Percentiles rank a stretch among this genome's conserved stretches.
These are phyloP conservation scores for Ginglymostoma cirratum DNA, from an alignment of 2,113 vertebrate species.

Conservation along the genomic window DNA sequence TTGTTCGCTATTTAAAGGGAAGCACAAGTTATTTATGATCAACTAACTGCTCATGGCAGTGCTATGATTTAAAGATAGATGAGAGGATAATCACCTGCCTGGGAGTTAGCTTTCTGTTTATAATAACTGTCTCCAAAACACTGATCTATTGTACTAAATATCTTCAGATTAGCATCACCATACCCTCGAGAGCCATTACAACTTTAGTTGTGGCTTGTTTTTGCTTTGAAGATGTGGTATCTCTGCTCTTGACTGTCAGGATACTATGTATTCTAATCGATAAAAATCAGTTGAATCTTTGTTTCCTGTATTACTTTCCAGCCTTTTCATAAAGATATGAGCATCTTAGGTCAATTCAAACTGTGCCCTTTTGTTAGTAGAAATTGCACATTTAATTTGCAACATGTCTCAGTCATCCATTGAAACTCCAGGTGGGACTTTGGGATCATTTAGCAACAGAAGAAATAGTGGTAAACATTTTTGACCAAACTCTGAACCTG, in stretches of 20 bases:
- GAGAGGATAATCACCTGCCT: not conserved
- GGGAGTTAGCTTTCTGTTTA: not conserved
- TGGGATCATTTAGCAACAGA: not conserved
- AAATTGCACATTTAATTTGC: not conserved
- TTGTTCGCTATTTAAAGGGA: not conserved
- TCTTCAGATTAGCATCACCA: not conserved
- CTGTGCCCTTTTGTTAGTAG: not conserved
- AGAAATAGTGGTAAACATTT: not conserved
- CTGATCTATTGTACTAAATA: not conserved
- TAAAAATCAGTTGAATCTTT: not conserved
- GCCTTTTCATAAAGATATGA: not conserved
- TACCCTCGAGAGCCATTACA: not conserved
- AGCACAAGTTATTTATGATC: not conserved
- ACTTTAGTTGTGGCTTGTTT: not conserved
- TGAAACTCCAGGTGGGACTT: not conserved
- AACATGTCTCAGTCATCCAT: not conserved
- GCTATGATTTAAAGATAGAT: not conserved
- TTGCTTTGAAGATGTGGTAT: not conserved
- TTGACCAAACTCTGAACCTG: not conserved
- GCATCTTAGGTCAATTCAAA: not conserved
- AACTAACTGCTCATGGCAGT: not conserved
- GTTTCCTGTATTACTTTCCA: not conserved
- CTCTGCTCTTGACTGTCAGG: not conserved
- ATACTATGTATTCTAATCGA: not conserved
- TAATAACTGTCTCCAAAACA: not conserved